Evolutionary conservation across 2,888 invertebrate species (phyloP), one percentile per base, ranked within the genome.

Genomic region (Spilarctia lutea): DNA sequence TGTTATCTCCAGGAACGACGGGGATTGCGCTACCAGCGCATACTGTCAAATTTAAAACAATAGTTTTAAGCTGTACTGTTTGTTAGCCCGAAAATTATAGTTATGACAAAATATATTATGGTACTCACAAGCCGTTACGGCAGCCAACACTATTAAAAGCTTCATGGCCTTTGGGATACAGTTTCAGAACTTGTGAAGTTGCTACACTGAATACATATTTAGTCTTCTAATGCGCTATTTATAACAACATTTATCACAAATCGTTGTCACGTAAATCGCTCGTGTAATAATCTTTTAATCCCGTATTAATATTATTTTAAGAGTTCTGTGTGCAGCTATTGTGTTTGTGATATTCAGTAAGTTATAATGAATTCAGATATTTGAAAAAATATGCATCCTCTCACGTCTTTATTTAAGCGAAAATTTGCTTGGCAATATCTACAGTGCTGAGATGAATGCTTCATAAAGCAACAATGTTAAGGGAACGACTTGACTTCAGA

Each of bases 1-100:
- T 90, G 79, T 91, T 92, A 73, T 91, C 90, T 42, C 87, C 87
- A 8, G 91, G 91, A 30, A 85, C 70, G 6, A 67, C 6, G 45
- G 91, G 89, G 65, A 89, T 82, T 30, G 86, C 85, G 68, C 78
- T 83, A 48, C 87, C 83, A 56, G 87, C 84, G 77, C 87, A 86
- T 7, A 72, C 72, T 72, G 67, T 72, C 2, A 52, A 70, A 70
- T 65, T 48, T 4, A 20, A 7, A 48, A 18, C 6, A 48, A 48
- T 81, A 39, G 11, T 6, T 90, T 45, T 35, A 33, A 3, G 20
- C 0, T 27, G 0, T 4, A 30, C 27, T 7, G 10, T 33, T 72
- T 18, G n/a, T 48, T 16, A 27, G 60, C 45, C 2, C 33, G 13
- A 48, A 69, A 18, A 33, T 39, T 45, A 71, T 24, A 42, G 65